Conservation (phyloP, 2,888 invertebrate species). For the Drosophila macrospina region DNA sequence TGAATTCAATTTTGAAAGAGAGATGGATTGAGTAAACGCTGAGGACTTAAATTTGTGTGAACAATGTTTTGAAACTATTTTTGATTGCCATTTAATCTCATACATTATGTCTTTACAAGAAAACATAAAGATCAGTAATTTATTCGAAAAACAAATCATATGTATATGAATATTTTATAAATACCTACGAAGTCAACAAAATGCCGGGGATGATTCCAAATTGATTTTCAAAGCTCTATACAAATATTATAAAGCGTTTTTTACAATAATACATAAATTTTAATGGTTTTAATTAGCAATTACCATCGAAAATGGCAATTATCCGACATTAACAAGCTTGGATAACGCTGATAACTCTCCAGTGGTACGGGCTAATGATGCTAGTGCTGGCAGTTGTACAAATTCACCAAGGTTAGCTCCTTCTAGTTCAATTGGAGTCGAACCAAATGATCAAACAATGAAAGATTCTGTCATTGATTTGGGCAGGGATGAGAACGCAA, state of each 20-base stretch:
- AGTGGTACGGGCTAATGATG: conserved; percentile 33
- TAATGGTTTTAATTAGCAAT: conserved; percentile 61
- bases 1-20: neutral
- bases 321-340: conserved; percentile 67
- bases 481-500: conserved; percentile 43
- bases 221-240: too few species aligned
- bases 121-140: too few species aligned
- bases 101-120: too few species aligned
- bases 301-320: conserved; percentile 74
- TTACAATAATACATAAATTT: conserved; percentile 5
- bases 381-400: conserved; percentile 24
- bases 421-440: conserved; percentile 19
- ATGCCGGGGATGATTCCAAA: too few species aligned
- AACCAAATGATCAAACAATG: conserved; percentile 16
- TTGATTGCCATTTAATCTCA: too few species aligned
- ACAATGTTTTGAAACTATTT: too few species aligned
- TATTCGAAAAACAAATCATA: too few species aligned
- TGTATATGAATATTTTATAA: too few species aligned
- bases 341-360: conserved; percentile 54
- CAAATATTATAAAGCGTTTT: too few species aligned
- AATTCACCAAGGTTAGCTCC: conserved; percentile 31
- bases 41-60: too few species aligned
- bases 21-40: neutral
- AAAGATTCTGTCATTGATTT: conserved; percentile 31
- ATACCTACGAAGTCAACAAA: too few species aligned